Base-by-base conservation (phyloP, 2,888 invertebrate genomes). In the Scaptomyza flava region DNA sequence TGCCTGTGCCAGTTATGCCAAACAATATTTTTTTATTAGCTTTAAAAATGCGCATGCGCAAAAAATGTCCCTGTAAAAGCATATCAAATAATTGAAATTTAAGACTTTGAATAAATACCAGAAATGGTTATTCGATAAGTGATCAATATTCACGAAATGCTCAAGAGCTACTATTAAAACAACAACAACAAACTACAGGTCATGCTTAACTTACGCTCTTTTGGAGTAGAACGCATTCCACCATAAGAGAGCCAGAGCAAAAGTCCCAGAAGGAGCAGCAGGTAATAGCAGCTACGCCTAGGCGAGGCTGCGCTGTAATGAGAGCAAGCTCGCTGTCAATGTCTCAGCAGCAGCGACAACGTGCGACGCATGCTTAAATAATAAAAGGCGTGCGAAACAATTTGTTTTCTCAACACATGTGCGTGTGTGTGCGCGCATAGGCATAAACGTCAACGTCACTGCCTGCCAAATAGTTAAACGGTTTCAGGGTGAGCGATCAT, bases 371-470 rank as follows among this genome's bases (percentile, higher is more conserved):
- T 84, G 76, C 74, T 79, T 56, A 85, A 50, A 50, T 34, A 84
- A 73, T 75, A 66, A 72, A 70, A 80, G 87, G 89, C 89, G 84
- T 84, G 84, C 84, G 89, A 84, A 84, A 87, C 80, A 77, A 79
- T 74, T 34, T 54, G 50, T 23, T 52, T 36, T 43, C 27, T 20
- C 33, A 50, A 50, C 58, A 64, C 68, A 7, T 43, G 34, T 46
- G 1, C 58, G 17, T 43, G 20, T 41, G 11, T 56, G 42, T 36
- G 23, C 41, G 41, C 9, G 27, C 31, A 52, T 43, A 41, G 46
- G 67, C 67, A 79, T 77, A 79, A 74, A 79, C 79, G 63, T 34
- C 47, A 34, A 12, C 20, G 41, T 46, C 47, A 43, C 54, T 58
- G 73, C 63, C 59, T 56, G 56, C 64, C 75, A 62, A 77, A 68